phyloP scores from a whole-genome alignment of 2,797 vertebrate species.

The Pipistrellus pygmaeus region DNA sequence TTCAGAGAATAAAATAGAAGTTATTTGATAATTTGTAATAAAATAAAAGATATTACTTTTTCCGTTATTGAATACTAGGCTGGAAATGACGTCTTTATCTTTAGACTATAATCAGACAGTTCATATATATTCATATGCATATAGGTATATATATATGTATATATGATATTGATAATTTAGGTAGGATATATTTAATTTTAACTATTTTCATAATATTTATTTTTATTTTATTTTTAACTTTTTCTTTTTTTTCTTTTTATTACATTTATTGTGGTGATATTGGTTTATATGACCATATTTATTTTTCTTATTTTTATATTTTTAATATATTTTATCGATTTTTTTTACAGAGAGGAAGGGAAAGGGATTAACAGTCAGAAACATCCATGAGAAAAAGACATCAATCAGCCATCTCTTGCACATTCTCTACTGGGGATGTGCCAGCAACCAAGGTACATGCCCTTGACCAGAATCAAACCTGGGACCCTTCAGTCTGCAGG shows the following conservation, averaged over 20 bases:
- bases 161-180: not conserved
- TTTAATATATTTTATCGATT: too few relatives aligned
- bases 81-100: not conserved
- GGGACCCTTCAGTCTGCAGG: too few relatives aligned
- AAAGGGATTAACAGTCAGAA: too few relatives aligned
- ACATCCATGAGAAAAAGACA: too few relatives aligned
- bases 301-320: not conserved
- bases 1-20: not conserved
- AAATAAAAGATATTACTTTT: not conserved
- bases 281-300: not conserved
- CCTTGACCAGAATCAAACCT: too few relatives aligned
- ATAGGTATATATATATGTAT: not conserved
- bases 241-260: too few relatives aligned
- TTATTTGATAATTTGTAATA: not conserved
- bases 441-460: too few relatives aligned
- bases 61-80: not conserved
- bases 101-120: not conserved
- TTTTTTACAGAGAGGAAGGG: too few relatives aligned
- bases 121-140: not conserved
- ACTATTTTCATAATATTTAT: not conserved
- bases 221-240: not conserved
- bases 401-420: too few relatives aligned
- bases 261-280: too few relatives aligned
- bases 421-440: too few relatives aligned
- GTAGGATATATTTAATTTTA: not conserved